phyloP scores from a whole-genome alignment of 2,113 vertebrate species.

The Paramisgurnus dabryanus region DNA sequence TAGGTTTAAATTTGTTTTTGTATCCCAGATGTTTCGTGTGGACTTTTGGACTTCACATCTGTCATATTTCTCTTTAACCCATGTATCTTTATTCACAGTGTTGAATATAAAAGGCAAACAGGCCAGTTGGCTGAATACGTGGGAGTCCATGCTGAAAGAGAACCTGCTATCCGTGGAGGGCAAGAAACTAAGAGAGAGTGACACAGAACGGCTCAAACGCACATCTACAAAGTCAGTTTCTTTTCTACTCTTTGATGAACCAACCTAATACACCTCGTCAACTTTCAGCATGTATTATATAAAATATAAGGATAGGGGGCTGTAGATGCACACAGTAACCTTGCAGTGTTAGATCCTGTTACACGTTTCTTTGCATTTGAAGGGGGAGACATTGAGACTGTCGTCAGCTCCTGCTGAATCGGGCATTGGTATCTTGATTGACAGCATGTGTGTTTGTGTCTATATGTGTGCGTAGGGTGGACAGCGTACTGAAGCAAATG shows the following conservation, averaged over 20 bases:
- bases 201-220: slow-evolving; percentile 77
- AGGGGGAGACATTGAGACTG: slow-evolving; percentile 47
- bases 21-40: too few species aligned
- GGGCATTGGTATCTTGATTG: slow-evolving; percentile 15
- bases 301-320: background rate
- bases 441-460: slow-evolving; percentile 49
- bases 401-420: slow-evolving; percentile 44
- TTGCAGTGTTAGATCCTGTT: slow-evolving; percentile 32
- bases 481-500: slow-evolving; percentile 76
- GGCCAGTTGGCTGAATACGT: slow-evolving; percentile 75
- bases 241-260: background rate
- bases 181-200: slow-evolving; percentile 76
- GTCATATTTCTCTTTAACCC: background rate
- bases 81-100: slow-evolving; percentile 61
- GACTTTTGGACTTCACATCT: background rate
- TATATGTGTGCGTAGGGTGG: slow-evolving; percentile 73
- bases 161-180: slow-evolving; percentile 73
- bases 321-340: slow-evolving; percentile 12
- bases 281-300: too few species aligned
- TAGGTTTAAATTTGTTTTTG: too few species aligned
- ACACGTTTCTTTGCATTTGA: slow-evolving; percentile 24
- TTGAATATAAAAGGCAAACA: slow-evolving; percentile 62
- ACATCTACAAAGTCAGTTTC: slow-evolving; percentile 79
- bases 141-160: slow-evolving; percentile 85
- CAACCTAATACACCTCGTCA: background rate